Percentiles rank a stretch among this genome's conserved stretches.
phyloP scores from a whole-genome alignment of 2,113 vertebrate species.

The Nycticorax nycticorax region DNA sequence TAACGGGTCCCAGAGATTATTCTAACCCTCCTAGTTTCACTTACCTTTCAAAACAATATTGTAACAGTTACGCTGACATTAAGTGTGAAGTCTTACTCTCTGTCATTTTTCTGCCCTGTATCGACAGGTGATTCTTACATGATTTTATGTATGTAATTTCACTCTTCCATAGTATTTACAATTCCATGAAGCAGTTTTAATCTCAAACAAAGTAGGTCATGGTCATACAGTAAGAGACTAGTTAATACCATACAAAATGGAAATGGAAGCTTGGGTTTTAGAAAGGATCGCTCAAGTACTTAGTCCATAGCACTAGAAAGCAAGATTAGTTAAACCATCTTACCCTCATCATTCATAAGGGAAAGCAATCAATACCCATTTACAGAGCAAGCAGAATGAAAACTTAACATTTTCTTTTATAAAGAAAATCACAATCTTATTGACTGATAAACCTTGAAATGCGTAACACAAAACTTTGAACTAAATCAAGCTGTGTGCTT shows the following conservation, averaged over 20 bases:
- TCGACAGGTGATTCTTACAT: background rate
- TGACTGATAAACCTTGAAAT: slow-evolving; percentile 74
- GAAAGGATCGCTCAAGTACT: slow-evolving; percentile 48
- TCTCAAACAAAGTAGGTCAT: background rate
- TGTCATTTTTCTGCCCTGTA: background rate
- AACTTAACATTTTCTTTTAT: slow-evolving; percentile 71
- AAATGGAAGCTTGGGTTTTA: background rate
- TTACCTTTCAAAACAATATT: background rate
- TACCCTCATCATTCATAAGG: slow-evolving; percentile 65
- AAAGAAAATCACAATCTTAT: slow-evolving; percentile 76
- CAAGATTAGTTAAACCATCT: slow-evolving; percentile 66
- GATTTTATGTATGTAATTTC: background rate
- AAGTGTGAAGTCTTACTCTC: background rate
- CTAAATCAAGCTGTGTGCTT: slow-evolving; percentile 46
- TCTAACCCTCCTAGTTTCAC: background rate
- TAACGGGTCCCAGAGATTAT: background rate
- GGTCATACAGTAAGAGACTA: background rate
- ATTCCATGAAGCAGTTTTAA: background rate
- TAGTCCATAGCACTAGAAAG: slow-evolving; percentile 51
- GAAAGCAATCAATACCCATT: slow-evolving; percentile 87
- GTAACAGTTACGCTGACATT: background rate
- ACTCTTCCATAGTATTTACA: background rate
- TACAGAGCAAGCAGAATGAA: slow-evolving; percentile 77
- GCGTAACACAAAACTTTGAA: slow-evolving; percentile 69
- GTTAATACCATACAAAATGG: background rate